Base-by-base conservation (phyloP, 2,113 vertebrate genomes). In the Regulus satrapa region DNA sequence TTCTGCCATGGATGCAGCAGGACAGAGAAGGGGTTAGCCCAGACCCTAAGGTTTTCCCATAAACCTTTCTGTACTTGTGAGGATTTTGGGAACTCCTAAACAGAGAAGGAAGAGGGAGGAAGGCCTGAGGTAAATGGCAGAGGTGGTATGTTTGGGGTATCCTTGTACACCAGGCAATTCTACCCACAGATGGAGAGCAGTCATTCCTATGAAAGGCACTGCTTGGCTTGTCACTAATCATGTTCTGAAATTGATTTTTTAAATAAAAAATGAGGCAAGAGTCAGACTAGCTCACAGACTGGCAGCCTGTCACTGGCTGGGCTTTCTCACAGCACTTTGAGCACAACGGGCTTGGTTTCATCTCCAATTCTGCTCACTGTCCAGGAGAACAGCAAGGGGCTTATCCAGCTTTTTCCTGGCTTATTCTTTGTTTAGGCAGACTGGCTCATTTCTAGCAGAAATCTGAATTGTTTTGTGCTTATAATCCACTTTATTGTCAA, bases 161-260 rank as follows among this genome's bases (percentile, higher is more conserved):
- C 51, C 21, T 10, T 76, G 43, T 32, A 77, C 71, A 46, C 14
- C 28, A 21, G 77, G 80, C 51, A 72, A 0, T 56, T 85, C n/a
- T 40, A 74, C 26, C 63, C 78, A 51, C 72, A 19, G 14, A 2
- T 6, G 46, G 71, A 90, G 28, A 43, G 34, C 51, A 46, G 78
- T 83, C 51, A 67, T 94, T 76, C 79, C 63, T 71, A 5, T 55
- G 55, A 34, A 85, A 41, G 38, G 72, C 51, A 19, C 62, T 59
- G 34, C 85, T 81, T 59, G 51, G 12, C 51, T 66, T 95, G 85
- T 88, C 87, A 43, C 69, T 90, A 8, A 67, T 83, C 20, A 6
- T 88, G 85, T 88, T 84, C 85, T 86, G 63, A 77, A 94, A 92
- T 81, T 1, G 19, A 95, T 93, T 88, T 89, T 89, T 80, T 85